Conservation (phyloP, 2,113 vertebrate species). For the Nycticryphes semicollaris region DNA sequence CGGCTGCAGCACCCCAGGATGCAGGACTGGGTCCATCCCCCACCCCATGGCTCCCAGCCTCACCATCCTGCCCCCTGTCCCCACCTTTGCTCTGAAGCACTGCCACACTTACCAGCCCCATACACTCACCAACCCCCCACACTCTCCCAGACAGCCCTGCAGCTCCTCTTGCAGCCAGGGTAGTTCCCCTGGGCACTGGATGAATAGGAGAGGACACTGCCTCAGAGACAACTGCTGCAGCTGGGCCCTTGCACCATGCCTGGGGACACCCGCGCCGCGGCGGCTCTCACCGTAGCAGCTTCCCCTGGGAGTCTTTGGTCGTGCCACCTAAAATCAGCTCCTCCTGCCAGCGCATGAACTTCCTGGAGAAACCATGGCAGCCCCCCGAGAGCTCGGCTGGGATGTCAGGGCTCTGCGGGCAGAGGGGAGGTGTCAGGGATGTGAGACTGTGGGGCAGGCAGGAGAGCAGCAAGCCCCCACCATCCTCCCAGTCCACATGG, state of each 20-base stretch:
- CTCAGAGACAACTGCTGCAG: background rate
- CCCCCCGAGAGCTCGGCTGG: slow-evolving; percentile 84
- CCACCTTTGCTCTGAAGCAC: background rate
- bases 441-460: background rate
- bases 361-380: slow-evolving; percentile 96
- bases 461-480: background rate
- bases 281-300: slow-evolving; percentile 84
- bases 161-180: background rate
- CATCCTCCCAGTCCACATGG: rapidly evolving
- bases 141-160: background rate
- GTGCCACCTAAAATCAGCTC: slow-evolving; percentile 92
- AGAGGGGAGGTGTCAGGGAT: background rate
- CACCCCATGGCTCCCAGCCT: background rate
- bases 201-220: background rate
- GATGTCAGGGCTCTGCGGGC: slow-evolving; percentile 83
- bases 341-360: slow-evolving; percentile 99
- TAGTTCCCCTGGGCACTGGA: background rate
- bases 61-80: background rate
- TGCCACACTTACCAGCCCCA: background rate
- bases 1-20: background rate
- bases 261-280: rapidly evolving
- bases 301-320: slow-evolving; percentile 84
- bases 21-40: background rate
- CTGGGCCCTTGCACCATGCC: background rate
- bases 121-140: background rate